phyloP scores from a whole-genome alignment of 2,797 vertebrate genomes.

The Hydrolagus colliei region DNA sequence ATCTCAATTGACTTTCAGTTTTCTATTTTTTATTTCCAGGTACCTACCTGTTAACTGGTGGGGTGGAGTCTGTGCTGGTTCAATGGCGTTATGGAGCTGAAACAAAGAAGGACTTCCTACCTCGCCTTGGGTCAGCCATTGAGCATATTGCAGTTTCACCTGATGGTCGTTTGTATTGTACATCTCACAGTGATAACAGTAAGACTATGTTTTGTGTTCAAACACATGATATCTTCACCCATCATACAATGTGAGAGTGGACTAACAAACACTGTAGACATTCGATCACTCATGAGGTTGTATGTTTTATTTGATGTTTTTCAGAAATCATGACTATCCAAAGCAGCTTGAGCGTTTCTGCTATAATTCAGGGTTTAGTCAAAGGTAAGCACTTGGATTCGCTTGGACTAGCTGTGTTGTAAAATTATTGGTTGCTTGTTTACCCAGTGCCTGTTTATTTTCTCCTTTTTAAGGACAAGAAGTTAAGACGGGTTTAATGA shows the following conservation, averaged over 20 bases:
- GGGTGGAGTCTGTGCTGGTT: slow-evolving; percentile 83
- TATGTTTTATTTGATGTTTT: slow-evolving; percentile 27
- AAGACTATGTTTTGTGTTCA: slow-evolving; percentile 44
- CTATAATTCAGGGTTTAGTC: slow-evolving; percentile 83
- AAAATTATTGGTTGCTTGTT: not conserved
- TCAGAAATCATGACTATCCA: slow-evolving; percentile 80
- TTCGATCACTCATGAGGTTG: not conserved
- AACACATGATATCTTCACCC: not conserved
- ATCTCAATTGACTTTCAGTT: not conserved
- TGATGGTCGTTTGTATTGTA: slow-evolving; percentile 72
- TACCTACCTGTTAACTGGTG: slow-evolving; percentile 78
- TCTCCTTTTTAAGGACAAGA: slow-evolving; percentile 55
- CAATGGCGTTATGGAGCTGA: slow-evolving; percentile 73
- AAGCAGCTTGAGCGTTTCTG: slow-evolving; percentile 69
- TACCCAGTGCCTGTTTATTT: not conserved
- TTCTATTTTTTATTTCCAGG: slow-evolving; percentile 53
- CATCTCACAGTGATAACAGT: slow-evolving; percentile 88
- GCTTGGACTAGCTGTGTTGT: not conserved
- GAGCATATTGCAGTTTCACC: slow-evolving; percentile 70
- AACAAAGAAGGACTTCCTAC: slow-evolving; percentile 73
- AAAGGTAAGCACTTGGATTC: slow-evolving; percentile 59
- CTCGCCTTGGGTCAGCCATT: slow-evolving; percentile 79
- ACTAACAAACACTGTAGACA: not conserved
- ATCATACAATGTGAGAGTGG: not conserved
- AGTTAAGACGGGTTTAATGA: slow-evolving; percentile 66